Evolutionary conservation across 1,140 invertebrate genomes (phyloP).

Genomic region (Papilio glaucus): DNA sequence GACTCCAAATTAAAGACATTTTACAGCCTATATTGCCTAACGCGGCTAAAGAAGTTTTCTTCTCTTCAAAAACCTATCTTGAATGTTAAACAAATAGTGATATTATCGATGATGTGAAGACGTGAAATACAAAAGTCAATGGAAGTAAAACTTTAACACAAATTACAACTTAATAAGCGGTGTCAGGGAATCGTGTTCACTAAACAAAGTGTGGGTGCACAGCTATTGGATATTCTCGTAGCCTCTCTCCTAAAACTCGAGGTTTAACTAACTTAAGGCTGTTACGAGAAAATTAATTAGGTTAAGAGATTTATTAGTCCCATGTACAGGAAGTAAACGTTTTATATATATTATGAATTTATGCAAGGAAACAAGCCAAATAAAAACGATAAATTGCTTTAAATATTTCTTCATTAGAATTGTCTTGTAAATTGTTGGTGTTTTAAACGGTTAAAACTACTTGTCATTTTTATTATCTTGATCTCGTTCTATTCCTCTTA

Average conservation of each 20-base stretch:
- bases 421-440: too few species aligned
- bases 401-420: neutral
- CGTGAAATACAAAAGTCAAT: neutral
- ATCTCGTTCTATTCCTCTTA: too few species aligned
- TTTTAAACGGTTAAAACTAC: too few species aligned
- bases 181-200: slow-evolving; percentile 16
- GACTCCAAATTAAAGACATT: too few species aligned
- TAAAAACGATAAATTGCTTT: neutral
- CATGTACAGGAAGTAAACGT: slow-evolving; percentile 10
- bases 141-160: slow-evolving; percentile 8
- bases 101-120: neutral
- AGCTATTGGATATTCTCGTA: slow-evolving; percentile 20
- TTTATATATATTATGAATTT: slow-evolving; percentile 10
- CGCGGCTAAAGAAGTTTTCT: too few species aligned
- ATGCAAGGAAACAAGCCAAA: neutral
- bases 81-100: neutral
- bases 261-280: slow-evolving; percentile 29
- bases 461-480: too few species aligned
- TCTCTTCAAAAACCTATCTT: too few species aligned
- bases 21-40: too few species aligned
- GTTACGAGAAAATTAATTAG: slow-evolving; percentile 38
- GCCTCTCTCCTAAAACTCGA: slow-evolving; percentile 32
- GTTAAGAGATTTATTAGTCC: slow-evolving; percentile 31
- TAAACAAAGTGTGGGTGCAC: slow-evolving; percentile 20
- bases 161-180: slow-evolving; percentile 9